phyloP scores from a whole-genome alignment of 2,113 vertebrate species.

The Myotis brandtii region DNA sequence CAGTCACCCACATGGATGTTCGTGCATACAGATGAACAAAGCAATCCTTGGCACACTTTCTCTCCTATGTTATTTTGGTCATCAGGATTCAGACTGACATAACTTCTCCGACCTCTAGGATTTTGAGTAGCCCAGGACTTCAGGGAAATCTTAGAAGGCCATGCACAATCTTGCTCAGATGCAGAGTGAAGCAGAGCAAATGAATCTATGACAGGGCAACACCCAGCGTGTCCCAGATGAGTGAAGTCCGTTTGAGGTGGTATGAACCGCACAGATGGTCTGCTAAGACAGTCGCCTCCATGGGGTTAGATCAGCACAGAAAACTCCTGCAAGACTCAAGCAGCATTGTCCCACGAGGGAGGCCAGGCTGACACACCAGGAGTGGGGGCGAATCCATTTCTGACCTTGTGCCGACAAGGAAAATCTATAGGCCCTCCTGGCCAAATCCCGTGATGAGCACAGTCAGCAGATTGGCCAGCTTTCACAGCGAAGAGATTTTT shows the following conservation, averaged over 20 bases:
- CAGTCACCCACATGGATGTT: fast-evolving
- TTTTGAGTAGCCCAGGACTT: fast-evolving
- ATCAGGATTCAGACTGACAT: too few species aligned
- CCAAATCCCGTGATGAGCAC: fast-evolving
- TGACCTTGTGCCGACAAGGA: neutral
- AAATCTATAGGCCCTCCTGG: fast-evolving
- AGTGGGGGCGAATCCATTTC: neutral
- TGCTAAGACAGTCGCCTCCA: neutral
- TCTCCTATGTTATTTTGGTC: neutral
- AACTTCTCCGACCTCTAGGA: neutral
- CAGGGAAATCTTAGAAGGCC: neutral
- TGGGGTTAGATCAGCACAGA: neutral
- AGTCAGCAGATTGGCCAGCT: neutral
- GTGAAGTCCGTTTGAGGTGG: fast-evolving
- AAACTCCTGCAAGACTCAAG: neutral
- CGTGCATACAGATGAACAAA: fast-evolving
- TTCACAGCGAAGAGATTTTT: neutral
- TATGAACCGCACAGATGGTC: neutral
- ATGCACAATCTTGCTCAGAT: neutral
- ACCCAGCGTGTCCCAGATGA: fast-evolving
- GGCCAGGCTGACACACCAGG: neutral
- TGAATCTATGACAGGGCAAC: fast-evolving
- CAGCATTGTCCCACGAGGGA: neutral
- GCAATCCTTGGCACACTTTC: fast-evolving
- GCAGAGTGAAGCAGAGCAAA: neutral